Evolutionary conservation across 2,888 invertebrate genomes (phyloP), one percentile per base, ranked within the genome.

Genomic region (Eupeodes latifasciatus): DNA sequence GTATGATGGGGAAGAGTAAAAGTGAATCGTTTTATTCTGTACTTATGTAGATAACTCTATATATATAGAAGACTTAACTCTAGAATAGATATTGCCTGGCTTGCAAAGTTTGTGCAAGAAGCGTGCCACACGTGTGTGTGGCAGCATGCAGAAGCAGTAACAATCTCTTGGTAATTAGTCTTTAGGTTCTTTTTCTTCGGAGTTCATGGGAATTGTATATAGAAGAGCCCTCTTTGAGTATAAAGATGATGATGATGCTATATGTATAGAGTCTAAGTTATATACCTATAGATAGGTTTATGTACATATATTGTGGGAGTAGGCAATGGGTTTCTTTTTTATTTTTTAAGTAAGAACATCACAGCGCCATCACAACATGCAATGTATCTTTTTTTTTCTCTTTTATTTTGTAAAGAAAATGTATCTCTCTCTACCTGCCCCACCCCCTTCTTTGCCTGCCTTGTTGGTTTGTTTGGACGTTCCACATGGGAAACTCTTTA

Each of bases 101-200:
- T 66, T 9, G 40, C 49, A 36, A 34, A 81, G 59, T 81, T 71
- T 85, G 85, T 81, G 85, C 85, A 88, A 85, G 84, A 85, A 88
- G 88, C 88, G 88, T 88, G 88, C 88, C 88, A 85, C 72, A 78
- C 77, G 88, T 88, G 88, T 88, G 85, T 85, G 55, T 72, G 80
- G 87, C 88, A 81, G 74, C 71, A 84, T 34, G 57, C 81, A 79
- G 61, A 57, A 83, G 67, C 74, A 64, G 16, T 67, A 75, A 49
- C 69, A 67, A 44, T 77, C 61, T 69, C 81, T 81, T 66, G 9
- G 85, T 88, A 88, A 88, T 88, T 88, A 88, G 85, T 81, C 72
- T 81, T 79, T 27, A 49, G 49, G 40, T 51, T 75, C 57, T 67
- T 67, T 72, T 59, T 0, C 53, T 57, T 55, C 19, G 55, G 57